Conservation (phyloP, 2,888 invertebrate genomes). For the Sarcophaga variegata region DNA sequence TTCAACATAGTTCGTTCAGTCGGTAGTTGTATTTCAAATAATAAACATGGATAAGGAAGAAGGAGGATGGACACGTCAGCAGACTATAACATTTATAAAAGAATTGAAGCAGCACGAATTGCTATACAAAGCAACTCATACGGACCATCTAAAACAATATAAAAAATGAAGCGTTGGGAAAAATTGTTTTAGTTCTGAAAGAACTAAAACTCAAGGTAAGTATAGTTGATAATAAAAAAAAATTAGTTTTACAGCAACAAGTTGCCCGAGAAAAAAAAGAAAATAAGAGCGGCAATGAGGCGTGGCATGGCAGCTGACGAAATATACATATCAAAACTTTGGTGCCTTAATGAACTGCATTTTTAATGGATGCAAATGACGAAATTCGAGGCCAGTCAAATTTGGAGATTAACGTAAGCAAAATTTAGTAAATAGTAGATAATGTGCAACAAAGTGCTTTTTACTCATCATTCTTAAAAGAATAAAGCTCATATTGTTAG, state of each 20-base stretch:
- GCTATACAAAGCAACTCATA: slow-evolving; percentile 15
- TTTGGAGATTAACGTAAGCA: slow-evolving; percentile 29
- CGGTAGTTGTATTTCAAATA: no score
- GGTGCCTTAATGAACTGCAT: no score
- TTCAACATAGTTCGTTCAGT: no score
- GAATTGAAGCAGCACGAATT: not conserved
- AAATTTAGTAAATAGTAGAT: not conserved
- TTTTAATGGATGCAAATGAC: no score
- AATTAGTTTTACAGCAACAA: slow-evolving; percentile 33
- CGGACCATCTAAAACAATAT: not conserved
- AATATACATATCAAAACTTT: no score
- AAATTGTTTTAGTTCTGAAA: not conserved
- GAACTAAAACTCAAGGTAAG: slow-evolving; percentile 7
- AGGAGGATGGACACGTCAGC: slow-evolving; percentile 16
- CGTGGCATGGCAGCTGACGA: slow-evolving; percentile 33
- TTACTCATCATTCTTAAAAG: no score
- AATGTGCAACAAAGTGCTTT: no score
- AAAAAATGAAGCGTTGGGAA: slow-evolving; percentile 22
- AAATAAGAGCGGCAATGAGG: slow-evolving; percentile 27
- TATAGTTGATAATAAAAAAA: slow-evolving; percentile 13
- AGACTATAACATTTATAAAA: slow-evolving; percentile 27
- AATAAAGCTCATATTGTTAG: no score
- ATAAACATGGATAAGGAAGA: not conserved
- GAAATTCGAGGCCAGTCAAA: slow-evolving; percentile 41
- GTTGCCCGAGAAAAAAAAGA: slow-evolving; percentile 15